These are phyloP conservation scores for Trematomus loennbergii DNA, from an alignment of 2,113 vertebrate species.

Conservation along the genomic window DNA sequence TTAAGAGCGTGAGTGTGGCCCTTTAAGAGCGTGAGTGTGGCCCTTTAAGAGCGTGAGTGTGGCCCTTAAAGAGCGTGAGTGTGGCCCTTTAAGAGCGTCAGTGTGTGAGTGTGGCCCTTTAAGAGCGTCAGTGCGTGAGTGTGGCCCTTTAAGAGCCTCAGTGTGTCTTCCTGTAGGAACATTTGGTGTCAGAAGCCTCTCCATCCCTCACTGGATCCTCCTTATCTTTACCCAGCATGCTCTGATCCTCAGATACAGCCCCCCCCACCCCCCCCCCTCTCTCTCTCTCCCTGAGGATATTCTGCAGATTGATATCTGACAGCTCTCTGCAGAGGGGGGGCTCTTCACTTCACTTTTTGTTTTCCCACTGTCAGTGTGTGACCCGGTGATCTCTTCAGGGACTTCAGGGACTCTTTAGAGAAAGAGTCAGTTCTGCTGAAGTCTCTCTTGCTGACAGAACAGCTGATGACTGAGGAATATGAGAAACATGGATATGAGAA, in stretches of 20 bases:
- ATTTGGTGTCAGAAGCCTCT: slow-evolving; percentile 34
- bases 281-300: slow-evolving; percentile 65
- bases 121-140: too few species aligned
- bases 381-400: slow-evolving; percentile 28
- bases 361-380: slow-evolving; percentile 56
- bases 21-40: too few species aligned
- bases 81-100: too few species aligned
- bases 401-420: slow-evolving; percentile 14
- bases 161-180: slow-evolving; percentile 8
- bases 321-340: slow-evolving; percentile 8
- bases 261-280: slow-evolving; percentile 55
- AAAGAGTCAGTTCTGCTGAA: slow-evolving; percentile 6
- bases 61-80: too few species aligned
- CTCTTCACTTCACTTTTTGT: slow-evolving; percentile 63
- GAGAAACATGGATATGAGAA: too few species aligned
- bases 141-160: not conserved
- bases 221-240: slow-evolving; percentile 77
- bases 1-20: too few species aligned
- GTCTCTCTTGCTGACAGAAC: slow-evolving; percentile 27
- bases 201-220: slow-evolving; percentile 57
- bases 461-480: too few species aligned
- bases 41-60: too few species aligned
- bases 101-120: too few species aligned
- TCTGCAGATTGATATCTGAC: slow-evolving; percentile 73
- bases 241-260: slow-evolving; percentile 71